These are phyloP conservation scores for Xenopus petersii DNA, from an alignment of 2,797 vertebrate species.

Conservation along the genomic window DNA sequence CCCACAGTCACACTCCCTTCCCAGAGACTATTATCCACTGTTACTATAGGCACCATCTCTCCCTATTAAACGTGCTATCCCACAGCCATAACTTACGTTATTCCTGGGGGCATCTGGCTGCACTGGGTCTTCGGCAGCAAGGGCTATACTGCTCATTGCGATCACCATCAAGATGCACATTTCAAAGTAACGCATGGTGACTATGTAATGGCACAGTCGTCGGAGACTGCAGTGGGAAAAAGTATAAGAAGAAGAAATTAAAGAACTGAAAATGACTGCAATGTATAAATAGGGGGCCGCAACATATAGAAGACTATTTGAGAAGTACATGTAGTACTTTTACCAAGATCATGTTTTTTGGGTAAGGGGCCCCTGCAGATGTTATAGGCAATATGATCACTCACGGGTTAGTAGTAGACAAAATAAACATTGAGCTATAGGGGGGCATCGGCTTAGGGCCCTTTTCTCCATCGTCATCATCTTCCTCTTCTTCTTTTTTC, in stretches of 20 bases:
- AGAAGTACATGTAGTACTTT: no score
- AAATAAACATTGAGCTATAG: slow-evolving; percentile 91
- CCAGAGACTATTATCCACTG: no score
- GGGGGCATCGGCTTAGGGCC: slow-evolving; percentile 91
- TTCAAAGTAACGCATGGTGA: slow-evolving; percentile 88
- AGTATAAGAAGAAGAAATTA: slow-evolving; percentile 39
- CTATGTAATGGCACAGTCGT: slow-evolving; percentile 85
- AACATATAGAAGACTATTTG: no score
- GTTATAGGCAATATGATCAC: slow-evolving; percentile 37
- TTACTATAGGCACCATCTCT: no score
- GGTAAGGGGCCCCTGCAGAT: no score
- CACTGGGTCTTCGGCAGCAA: slow-evolving; percentile 90
- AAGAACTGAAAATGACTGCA: slow-evolving; percentile 30
- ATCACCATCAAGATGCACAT: slow-evolving; percentile 92
- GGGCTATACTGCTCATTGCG: slow-evolving; percentile 92
- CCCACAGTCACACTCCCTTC: no score
- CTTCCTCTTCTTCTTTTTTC: slow-evolving; percentile 83
- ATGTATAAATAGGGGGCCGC: background rate
- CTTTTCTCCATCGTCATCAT: slow-evolving; percentile 72
- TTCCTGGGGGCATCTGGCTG: slow-evolving; percentile 88
- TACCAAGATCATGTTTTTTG: no score
- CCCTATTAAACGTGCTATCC: no score
- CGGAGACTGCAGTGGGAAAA: slow-evolving; percentile 71
- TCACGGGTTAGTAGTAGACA: slow-evolving; percentile 93
- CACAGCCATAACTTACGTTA: slow-evolving; percentile 73